Percentiles rank a stretch among this genome's conserved stretches.
These are phyloP conservation scores for Lordiphosa mommai DNA, from an alignment of 1,140 invertebrate genomes.

Conservation along the genomic window DNA sequence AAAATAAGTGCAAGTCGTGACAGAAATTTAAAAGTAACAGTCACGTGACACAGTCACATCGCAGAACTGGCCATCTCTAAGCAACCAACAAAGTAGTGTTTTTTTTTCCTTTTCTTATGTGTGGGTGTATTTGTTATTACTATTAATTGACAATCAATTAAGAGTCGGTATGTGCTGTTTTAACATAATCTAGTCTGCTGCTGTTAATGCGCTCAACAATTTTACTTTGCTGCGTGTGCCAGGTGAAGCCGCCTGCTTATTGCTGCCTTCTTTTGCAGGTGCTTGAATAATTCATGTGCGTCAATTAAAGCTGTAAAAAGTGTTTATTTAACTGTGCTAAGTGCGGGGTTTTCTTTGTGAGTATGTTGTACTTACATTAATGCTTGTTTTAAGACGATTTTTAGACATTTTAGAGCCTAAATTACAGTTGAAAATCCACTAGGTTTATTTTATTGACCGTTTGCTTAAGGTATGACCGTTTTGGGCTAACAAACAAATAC, in stretches of 20 bases:
- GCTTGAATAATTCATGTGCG: slow-evolving; percentile 8
- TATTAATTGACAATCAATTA: background rate
- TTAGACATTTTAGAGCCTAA: background rate
- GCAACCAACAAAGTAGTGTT: background rate
- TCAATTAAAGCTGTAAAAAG: slow-evolving; percentile 3
- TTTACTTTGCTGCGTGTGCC: background rate
- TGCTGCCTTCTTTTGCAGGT: background rate
- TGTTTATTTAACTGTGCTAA: background rate
- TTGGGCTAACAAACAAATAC: no score
- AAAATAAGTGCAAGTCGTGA: no score
- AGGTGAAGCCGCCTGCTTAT: background rate
- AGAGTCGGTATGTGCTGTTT: background rate
- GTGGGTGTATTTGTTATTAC: slow-evolving; percentile 1
- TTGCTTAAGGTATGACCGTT: background rate
- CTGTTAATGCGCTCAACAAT: no score
- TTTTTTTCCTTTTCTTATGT: background rate
- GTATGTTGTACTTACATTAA: background rate
- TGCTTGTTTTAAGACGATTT: background rate
- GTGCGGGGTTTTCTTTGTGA: background rate
- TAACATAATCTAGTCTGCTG: background rate
- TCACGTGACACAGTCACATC: no score
- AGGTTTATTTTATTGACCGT: background rate
- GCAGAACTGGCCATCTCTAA: no score
- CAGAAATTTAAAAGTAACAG: no score
- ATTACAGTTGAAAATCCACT: background rate